Evolutionary conservation across 2,888 invertebrate genomes (phyloP), one percentile per base, ranked within the genome.

Genomic region (Thumatha senex): DNA sequence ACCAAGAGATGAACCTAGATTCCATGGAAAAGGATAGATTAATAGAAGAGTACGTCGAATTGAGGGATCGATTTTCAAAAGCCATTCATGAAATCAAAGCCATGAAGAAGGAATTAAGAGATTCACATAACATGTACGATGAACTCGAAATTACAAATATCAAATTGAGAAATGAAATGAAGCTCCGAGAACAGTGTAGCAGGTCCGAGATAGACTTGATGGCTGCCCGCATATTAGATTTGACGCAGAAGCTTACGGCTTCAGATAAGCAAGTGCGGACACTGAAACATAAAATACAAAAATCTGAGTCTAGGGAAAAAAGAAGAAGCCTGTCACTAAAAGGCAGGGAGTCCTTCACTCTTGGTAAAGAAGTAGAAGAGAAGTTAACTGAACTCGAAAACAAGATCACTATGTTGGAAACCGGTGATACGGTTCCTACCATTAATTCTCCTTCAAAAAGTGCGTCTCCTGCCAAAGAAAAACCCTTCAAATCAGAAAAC

Each of bases 321-420:
- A 90, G 97, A 59, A 92, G 97, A 57, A 96, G 97, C 34, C 88
- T 97, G 15, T 97, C 97, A 0, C 86, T 98, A 39, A 97, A 97
- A 81, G 96, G 96, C 7, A 93, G 95, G 62, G 96, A 97, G 79
- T 96, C 96, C 30, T 93, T 96, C 64, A 95, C 95, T 8, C 93
- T 96, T 40, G 95, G 96, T 11, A 96, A 96, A 79, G 96, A 97
- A 80, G 93, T 97, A 13, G 97, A 97, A 80, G 95, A 96, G 58
- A 97, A 97, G 79, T 92, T 97, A 40, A 93, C 93, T n/a, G 96
- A 96, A 76, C 82, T 97, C 53, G 96, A 97, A 84, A 94, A 93
- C 44, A 96, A 96, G 86, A 95, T 96, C 42, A 92, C 94, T 48
- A 92, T 94, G 58, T 80, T 96, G 46, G 96, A 96, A 73, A 76